These are phyloP conservation scores for Myoxocephalus aenaeus DNA, from an alignment of 2,797 vertebrate genomes.

Conservation along the genomic window DNA sequence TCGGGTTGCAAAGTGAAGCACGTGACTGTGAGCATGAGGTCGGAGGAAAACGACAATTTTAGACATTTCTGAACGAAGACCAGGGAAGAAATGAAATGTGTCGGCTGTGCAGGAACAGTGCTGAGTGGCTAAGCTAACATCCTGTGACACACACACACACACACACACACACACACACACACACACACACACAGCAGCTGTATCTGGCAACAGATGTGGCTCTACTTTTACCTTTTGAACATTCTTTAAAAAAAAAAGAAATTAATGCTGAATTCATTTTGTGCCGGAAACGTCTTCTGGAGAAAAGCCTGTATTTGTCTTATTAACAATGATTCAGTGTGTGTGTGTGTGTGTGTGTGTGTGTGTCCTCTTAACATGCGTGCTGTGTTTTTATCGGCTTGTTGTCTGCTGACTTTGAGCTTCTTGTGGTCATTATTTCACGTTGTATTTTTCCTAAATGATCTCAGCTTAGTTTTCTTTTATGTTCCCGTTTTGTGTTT, in stretches of 20 bases:
- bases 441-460: neutral
- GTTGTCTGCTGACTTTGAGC: neutral
- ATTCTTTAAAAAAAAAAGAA: slow-evolving; percentile 46
- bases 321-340: neutral
- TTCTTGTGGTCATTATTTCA: neutral
- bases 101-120: slow-evolving; percentile 62
- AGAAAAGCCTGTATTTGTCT: neutral
- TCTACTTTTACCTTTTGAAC: slow-evolving; percentile 38
- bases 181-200: slow-evolving; percentile 17
- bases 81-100: slow-evolving; percentile 51
- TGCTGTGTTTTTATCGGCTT: neutral
- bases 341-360: neutral
- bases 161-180: slow-evolving; percentile 37
- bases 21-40: neutral
- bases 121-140: slow-evolving; percentile 81
- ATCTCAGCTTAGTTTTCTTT: neutral
- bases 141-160: slow-evolving; percentile 53
- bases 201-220: slow-evolving; percentile 44
- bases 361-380: neutral
- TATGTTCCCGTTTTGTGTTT: neutral
- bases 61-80: slow-evolving; percentile 2
- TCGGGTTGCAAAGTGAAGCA: neutral
- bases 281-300: neutral
- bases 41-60: neutral
- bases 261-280: slow-evolving; percentile 11